Evolutionary conservation across 2,888 invertebrate species (phyloP).

Genomic region (Aphelenchoides bicaudatus): DNA sequence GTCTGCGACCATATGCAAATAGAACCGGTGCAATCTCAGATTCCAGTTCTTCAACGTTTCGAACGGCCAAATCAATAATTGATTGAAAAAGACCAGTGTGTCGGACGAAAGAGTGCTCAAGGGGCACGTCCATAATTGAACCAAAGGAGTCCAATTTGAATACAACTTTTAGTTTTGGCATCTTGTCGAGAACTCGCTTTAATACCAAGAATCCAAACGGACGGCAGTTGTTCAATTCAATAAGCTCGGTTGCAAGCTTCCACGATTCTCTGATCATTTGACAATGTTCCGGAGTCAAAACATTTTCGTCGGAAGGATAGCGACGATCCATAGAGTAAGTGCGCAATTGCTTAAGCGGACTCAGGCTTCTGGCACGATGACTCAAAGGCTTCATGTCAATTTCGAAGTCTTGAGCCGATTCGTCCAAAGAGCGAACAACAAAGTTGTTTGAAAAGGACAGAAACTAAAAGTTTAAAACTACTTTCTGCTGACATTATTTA

Average conservation of each 20-base stretch:
- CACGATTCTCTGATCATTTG: conserved; percentile 24
- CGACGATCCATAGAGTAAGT: conserved; percentile 30
- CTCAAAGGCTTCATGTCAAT: conserved; percentile 40
- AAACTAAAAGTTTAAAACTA: too few species aligned
- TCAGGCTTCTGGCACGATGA: conserved; percentile 38
- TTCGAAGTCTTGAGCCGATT: conserved; percentile 33
- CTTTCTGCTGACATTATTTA: too few species aligned
- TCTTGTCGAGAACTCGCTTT: conserved; percentile 40
- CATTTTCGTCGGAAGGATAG: conserved; percentile 39
- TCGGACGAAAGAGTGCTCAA: conserved; percentile 28
- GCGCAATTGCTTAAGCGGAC: conserved; percentile 46
- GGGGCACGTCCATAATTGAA: conserved; percentile 11
- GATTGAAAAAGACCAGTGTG: conserved; percentile 47
- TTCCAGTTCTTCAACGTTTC: conserved; percentile 49
- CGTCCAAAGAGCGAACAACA: conserved; percentile 23
- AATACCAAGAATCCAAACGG: conserved; percentile 43
- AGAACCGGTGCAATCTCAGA: conserved; percentile 42
- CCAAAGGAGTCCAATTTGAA: conserved; percentile 19
- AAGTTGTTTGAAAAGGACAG: conserved; percentile 17
- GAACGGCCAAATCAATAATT: conserved; percentile 45
- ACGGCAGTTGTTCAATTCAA: conserved; percentile 17
- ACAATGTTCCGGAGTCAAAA: conserved; percentile 27
- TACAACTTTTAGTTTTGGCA: conserved; percentile 34
- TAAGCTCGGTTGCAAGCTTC: conserved; percentile 28
- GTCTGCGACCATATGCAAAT: background rate